These are phyloP conservation scores for Ephialtes manifestator DNA, from an alignment of 2,888 invertebrate species.

Conservation along the genomic window DNA sequence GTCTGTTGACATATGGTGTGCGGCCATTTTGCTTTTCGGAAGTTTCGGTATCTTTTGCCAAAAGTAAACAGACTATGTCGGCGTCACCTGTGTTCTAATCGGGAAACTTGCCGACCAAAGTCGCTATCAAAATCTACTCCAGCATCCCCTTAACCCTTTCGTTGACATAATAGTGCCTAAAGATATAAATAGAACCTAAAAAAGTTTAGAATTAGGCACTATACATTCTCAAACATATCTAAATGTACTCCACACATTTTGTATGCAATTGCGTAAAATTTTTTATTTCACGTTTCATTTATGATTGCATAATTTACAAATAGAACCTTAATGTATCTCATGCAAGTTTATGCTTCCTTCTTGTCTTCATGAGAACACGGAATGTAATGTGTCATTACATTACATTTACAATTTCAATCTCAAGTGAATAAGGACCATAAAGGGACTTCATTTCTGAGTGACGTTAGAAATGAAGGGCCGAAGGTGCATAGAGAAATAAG, in stretches of 20 bases:
- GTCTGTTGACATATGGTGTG: no score
- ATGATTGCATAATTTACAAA: slow-evolving; percentile 4
- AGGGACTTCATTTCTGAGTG: background rate
- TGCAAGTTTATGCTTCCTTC: background rate
- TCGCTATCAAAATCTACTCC: no score
- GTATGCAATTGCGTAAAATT: background rate
- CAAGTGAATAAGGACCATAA: slow-evolving; percentile 5
- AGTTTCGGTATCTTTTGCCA: no score
- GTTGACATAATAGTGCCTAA: no score
- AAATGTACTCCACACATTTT: background rate
- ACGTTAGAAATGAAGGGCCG: background rate
- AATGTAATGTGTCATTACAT: slow-evolving; percentile 3
- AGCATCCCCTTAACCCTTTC: no score
- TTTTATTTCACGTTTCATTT: background rate
- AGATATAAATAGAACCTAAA: no score
- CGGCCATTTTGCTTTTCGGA: no score
- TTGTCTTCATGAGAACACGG: background rate
- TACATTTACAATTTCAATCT: slow-evolving; percentile 14
- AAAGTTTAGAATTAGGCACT: no score
- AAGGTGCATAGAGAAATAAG: background rate
- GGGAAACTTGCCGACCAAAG: no score
- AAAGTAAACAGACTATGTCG: no score
- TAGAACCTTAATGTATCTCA: background rate
- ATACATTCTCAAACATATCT: no score
- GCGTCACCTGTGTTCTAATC: no score